Percentiles rank a stretch among this genome's conserved stretches.
Evolutionary conservation across 2,113 vertebrate species (phyloP).

Genomic region (Leiothrix lutea): DNA sequence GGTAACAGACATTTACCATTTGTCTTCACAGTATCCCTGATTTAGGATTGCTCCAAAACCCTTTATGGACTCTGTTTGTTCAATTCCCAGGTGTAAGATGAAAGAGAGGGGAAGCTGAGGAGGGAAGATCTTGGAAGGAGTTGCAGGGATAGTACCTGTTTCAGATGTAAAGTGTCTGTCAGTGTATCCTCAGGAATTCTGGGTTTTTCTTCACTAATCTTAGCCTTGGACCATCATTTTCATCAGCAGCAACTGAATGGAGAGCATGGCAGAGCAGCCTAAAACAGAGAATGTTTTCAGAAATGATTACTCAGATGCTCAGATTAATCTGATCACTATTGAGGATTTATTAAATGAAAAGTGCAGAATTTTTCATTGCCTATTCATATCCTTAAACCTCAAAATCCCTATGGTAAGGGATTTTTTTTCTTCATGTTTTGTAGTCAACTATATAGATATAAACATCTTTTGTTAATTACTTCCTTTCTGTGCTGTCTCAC

Average conservation of each 20-base stretch:
- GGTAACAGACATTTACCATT: conserved; percentile 77
- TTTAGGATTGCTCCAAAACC: conserved; percentile 52
- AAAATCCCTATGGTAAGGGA: neutral
- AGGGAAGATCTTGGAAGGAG: neutral
- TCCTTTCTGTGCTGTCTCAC: neutral
- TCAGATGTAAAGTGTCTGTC: neutral
- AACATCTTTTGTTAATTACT: neutral
- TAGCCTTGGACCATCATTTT: neutral
- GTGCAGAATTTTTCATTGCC: neutral
- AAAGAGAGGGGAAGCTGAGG: neutral
- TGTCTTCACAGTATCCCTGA: conserved; percentile 71
- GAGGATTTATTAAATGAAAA: neutral
- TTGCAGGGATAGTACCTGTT: neutral
- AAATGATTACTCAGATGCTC: neutral
- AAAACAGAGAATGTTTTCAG: neutral
- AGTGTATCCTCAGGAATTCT: neutral
- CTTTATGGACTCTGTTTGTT: conserved; percentile 41
- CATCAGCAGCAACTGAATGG: neutral
- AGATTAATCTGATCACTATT: neutral
- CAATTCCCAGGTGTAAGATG: conserved; percentile 26
- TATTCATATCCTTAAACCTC: neutral
- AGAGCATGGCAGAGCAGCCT: neutral
- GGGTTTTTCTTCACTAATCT: neutral
- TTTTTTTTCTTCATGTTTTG: neutral
- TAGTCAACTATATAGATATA: neutral